These are phyloP conservation scores for Tricholauxania praeusta DNA, from an alignment of 2,888 invertebrate genomes.

Conservation along the genomic window DNA sequence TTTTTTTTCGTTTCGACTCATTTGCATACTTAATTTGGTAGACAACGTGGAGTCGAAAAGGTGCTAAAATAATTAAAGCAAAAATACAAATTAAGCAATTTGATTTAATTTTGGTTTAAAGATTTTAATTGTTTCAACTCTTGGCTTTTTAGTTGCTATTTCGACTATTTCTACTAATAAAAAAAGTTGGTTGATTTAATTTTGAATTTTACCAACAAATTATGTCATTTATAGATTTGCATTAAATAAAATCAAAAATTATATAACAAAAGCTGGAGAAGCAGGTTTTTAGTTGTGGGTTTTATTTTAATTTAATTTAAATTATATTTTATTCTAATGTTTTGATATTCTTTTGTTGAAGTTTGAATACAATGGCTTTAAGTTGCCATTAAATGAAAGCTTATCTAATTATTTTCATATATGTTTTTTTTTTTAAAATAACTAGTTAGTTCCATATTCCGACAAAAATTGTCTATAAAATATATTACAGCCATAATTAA, in stretches of 20 bases:
- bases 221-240: conserved; percentile 11
- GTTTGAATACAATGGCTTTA: too few relatives aligned
- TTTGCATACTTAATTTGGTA: conserved; percentile 9
- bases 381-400: too few relatives aligned
- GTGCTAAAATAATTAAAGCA: conserved; percentile 8
- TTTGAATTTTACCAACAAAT: not conserved
- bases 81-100: conserved; percentile 30
- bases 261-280: not conserved
- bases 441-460: too few relatives aligned
- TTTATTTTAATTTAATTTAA: not conserved
- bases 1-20: conserved; percentile 3
- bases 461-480: too few relatives aligned
- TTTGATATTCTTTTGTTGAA: too few relatives aligned
- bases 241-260: not conserved
- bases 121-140: conserved; percentile 2
- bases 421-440: too few relatives aligned
- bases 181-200: too few relatives aligned
- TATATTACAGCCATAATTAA: too few relatives aligned
- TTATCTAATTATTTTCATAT: too few relatives aligned
- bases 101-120: conserved; percentile 35
- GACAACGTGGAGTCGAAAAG: conserved; percentile 17
- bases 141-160: too few relatives aligned
- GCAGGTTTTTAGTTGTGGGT: not conserved
- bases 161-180: too few relatives aligned
- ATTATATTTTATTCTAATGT: not conserved